Percentiles rank a stretch among this genome's conserved stretches.
phyloP scores from a whole-genome alignment of 2,113 vertebrate genomes.

The Canis aureus region DNA sequence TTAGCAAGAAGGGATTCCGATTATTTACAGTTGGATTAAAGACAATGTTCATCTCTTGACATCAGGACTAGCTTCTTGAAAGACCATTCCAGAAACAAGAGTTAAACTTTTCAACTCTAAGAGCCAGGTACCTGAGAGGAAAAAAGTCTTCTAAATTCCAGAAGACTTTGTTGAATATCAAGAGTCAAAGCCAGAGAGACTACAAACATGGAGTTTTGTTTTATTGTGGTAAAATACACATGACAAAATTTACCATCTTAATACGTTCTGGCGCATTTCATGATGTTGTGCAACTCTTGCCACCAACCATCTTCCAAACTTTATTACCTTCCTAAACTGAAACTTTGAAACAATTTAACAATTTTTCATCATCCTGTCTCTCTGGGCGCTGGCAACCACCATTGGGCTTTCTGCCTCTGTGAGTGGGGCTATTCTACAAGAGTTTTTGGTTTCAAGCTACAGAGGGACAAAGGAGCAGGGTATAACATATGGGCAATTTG shows the following conservation, averaged over 20 bases:
- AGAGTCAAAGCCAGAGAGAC: background rate
- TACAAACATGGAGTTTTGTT: background rate
- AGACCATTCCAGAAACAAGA: background rate
- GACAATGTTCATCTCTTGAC: background rate
- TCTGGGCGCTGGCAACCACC: background rate
- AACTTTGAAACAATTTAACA: background rate
- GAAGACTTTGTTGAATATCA: background rate
- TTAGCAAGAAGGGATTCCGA: background rate
- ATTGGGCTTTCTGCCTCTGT: background rate
- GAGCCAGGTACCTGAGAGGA: background rate
- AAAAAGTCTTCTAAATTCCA: background rate
- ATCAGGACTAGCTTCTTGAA: background rate
- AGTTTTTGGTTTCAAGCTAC: background rate
- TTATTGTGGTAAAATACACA: background rate
- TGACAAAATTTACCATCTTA: background rate
- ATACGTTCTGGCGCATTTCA: background rate
- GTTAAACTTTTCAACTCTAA: background rate
- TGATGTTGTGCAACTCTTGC: rapidly evolving
- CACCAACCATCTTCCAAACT: background rate
- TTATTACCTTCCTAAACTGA: background rate
- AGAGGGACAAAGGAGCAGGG: background rate
- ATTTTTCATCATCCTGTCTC: background rate
- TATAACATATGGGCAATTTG: background rate
- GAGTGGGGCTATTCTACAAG: background rate
- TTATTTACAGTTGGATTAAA: background rate